These are phyloP conservation scores for Petrolisthes manimaculis DNA, from an alignment of 2,888 invertebrate species.

Conservation along the genomic window DNA sequence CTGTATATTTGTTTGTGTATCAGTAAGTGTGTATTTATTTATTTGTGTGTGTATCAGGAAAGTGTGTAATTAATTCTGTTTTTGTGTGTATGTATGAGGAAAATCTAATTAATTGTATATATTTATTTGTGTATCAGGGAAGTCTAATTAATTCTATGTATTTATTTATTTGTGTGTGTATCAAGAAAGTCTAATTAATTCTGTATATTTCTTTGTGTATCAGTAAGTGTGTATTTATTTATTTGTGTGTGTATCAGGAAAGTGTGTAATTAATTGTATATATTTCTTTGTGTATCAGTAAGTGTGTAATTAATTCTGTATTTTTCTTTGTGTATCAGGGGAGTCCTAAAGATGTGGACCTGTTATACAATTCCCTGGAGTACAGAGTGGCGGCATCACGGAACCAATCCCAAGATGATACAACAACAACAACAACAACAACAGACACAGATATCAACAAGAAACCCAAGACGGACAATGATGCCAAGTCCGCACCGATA, in stretches of 20 bases:
- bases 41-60: too few species aligned
- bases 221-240: background rate
- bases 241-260: too few species aligned
- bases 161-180: too few species aligned
- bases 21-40: background rate
- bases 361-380: slow-evolving; percentile 64
- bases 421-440: background rate
- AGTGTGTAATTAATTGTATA: background rate
- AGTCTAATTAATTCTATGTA: too few species aligned
- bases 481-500: too few species aligned
- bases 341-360: slow-evolving; percentile 63
- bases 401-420: slow-evolving; percentile 47
- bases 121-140: too few species aligned
- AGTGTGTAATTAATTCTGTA: too few species aligned
- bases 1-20: background rate
- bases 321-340: slow-evolving; percentile 35
- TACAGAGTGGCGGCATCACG: slow-evolving; percentile 61
- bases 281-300: too few species aligned
- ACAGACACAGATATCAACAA: slow-evolving; percentile 13
- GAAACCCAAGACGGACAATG: slow-evolving; percentile 35
- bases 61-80: background rate
- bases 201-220: background rate
- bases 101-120: background rate
- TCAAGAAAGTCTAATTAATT: too few species aligned
- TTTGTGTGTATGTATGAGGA: background rate